Conservation (phyloP, 2,113 vertebrate genomes). For the Shinisaurus crocodilurus region DNA sequence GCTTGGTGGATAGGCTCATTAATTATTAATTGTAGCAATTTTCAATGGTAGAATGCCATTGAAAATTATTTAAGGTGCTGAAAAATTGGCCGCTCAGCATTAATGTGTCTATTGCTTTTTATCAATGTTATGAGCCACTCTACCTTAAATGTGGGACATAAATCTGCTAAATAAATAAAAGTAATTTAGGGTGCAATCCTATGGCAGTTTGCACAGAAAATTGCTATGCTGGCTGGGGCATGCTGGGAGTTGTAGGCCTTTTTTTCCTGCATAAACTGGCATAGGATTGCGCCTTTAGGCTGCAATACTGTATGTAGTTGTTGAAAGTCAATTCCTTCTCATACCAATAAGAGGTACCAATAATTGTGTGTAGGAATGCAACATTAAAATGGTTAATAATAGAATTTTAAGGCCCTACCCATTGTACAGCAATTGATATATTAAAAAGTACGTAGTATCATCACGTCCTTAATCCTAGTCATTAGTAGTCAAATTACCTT, state of each 20-base stretch:
- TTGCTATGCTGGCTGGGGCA: too few species aligned
- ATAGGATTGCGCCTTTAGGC: too few species aligned
- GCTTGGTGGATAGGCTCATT: not conserved
- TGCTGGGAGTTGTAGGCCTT: too few species aligned
- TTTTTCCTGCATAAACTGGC: too few species aligned
- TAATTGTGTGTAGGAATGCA: not conserved
- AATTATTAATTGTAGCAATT: not conserved
- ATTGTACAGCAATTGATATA: not conserved
- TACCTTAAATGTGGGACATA: not conserved
- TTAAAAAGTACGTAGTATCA: not conserved
- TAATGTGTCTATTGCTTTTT: not conserved
- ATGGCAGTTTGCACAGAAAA: too few species aligned
- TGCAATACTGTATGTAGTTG: not conserved
- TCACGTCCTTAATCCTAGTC: too few species aligned
- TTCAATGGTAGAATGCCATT: not conserved
- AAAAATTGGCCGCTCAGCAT: not conserved
- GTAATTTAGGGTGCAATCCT: not conserved
- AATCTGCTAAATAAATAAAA: not conserved
- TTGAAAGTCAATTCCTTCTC: not conserved
- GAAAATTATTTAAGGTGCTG: not conserved
- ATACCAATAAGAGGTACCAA: not conserved
- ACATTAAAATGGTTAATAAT: not conserved
- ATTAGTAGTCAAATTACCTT: slow-evolving; percentile 50
- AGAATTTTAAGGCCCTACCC: not conserved
- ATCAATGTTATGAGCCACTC: not conserved